Percentiles rank a stretch among this genome's conserved stretches.
Conservation (phyloP, 1,140 invertebrate genomes). For the Brachionus koreanus region DNA sequence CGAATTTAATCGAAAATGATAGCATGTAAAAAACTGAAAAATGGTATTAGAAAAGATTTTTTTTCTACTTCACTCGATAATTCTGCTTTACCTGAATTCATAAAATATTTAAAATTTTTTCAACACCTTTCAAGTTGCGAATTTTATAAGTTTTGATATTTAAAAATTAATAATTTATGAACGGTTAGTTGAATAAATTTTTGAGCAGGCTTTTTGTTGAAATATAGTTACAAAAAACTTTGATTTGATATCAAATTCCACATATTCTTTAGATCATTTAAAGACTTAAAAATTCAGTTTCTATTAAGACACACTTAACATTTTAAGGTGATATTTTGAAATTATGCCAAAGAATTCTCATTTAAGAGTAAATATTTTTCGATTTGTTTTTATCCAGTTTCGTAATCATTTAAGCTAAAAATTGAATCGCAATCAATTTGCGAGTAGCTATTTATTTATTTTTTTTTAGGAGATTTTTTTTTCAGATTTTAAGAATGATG, state of each 20-base stretch:
- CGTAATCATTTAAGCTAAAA: neutral
- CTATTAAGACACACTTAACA: neutral
- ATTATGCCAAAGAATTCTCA: neutral
- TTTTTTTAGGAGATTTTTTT: neutral
- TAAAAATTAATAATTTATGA: slow-evolving; percentile 18
- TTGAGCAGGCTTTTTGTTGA: neutral
- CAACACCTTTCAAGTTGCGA: neutral
- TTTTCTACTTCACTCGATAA: neutral
- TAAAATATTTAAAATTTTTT: slow-evolving; percentile 23
- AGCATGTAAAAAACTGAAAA: neutral
- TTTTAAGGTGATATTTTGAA: neutral
- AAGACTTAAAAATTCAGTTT: neutral
- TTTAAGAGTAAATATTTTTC: neutral
- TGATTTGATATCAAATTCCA: neutral
- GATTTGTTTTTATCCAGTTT: neutral
- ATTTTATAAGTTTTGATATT: neutral
- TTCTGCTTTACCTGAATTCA: slow-evolving; percentile 24
- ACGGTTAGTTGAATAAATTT: neutral
- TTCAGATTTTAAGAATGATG: neutral
- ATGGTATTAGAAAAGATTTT: neutral
- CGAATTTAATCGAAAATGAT: neutral
- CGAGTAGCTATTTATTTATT: neutral
- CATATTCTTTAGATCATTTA: neutral
- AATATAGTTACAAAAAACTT: neutral
- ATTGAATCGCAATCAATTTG: neutral